Evolutionary conservation across 2,113 vertebrate genomes (phyloP).

Genomic region (Malurus melanocephalus): DNA sequence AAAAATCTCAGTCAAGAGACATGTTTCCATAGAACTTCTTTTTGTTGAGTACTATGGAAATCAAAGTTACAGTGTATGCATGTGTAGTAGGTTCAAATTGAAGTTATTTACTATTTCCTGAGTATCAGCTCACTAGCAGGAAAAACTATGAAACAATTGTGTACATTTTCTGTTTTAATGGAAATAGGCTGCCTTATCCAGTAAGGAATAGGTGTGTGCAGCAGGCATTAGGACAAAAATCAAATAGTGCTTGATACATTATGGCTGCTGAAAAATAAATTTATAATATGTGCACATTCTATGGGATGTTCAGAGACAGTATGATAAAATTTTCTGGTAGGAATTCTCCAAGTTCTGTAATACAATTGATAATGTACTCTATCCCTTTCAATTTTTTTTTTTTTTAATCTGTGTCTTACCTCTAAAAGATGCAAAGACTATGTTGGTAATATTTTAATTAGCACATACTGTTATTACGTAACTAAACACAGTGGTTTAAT

Average conservation of each 20-base stretch:
- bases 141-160: not conserved
- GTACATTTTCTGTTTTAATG: not conserved
- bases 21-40: not conserved
- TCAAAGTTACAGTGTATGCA: not conserved
- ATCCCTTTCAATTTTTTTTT: not conserved
- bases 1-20: not conserved
- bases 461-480: not conserved
- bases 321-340: not conserved
- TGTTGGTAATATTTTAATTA: not conserved
- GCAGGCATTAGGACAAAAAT: not conserved
- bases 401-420: not conserved
- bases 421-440: not conserved
- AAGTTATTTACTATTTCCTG: not conserved
- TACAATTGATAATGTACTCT: not conserved
- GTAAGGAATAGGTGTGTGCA: not conserved
- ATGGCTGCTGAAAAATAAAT: not conserved
- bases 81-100: not conserved
- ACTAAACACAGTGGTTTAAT: not conserved
- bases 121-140: not conserved
- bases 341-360: not conserved
- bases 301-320: not conserved
- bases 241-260: not conserved
- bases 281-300: not conserved
- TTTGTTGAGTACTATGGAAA: not conserved
- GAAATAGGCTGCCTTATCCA: not conserved